Evolutionary conservation across 2,113 vertebrate genomes (phyloP), one percentile per base, ranked within the genome.

Genomic region (Gymnocephalus cernua): DNA sequence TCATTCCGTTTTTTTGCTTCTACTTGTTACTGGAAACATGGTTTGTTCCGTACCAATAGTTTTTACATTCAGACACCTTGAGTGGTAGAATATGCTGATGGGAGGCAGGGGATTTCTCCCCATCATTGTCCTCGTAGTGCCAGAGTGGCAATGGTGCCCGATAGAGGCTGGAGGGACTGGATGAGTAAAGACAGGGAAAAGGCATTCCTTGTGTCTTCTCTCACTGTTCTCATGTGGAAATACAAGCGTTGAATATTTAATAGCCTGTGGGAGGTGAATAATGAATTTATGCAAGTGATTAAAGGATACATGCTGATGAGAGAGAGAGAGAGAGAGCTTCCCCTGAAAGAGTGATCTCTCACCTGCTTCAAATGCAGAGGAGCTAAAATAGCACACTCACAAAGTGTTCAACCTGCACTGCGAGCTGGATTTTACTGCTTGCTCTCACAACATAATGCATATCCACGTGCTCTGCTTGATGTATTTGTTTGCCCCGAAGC

Each of bases 241-340:
- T 73, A 53, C 5, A n/a, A 80, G 68, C 50, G 54, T 35, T 95
- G 90, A 94, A 95, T 95, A 89, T 95, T 95, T 94, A 84, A 95
- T 90, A 25, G 14, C 23, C 15, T 58, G 62, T 70, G 77, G 82
- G 91, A 84, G 74, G 82, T 89, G 91, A 94, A 94, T 95, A 94
- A 94, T 93, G 83, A 93, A 93, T 92, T 84, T 77, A 71, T 77
- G 79, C 27, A 47, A 88, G 84, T 90, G 93, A 94, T 95, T 93
- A 95, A 90, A 92, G 80, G 73, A 89, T 65, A 80, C 86, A 89
- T 92, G 85, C 82, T 92, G 90, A 94, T 92, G 77, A 91, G 77
- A 29, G 53, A 63, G 61, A 13, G 14, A 65, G 50, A 77, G 67
- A 70, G 74, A 86, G 88, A 90, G 83, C 54, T 84, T 90, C 85